Evolutionary conservation across 1,140 invertebrate genomes (phyloP).

Genomic region (Drosophila burlai): DNA sequence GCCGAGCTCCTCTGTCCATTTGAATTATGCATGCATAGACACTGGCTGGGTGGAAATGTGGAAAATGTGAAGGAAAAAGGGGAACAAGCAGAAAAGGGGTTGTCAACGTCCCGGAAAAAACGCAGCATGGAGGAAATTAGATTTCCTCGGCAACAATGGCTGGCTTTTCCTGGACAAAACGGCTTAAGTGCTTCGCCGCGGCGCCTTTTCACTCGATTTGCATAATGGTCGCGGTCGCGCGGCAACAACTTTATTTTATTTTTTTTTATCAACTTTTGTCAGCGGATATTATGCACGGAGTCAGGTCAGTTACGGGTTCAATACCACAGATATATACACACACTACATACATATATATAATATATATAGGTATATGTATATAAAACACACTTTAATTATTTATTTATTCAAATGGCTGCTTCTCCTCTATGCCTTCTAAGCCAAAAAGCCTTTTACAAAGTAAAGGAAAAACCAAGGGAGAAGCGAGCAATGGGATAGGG

Average conservation of each 20-base stretch:
- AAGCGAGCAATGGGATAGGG: not conserved
- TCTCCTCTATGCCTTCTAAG: constrained; percentile 34
- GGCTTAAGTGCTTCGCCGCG: constrained; percentile 48
- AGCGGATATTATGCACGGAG: constrained; percentile 28
- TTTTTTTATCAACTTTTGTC: constrained; percentile 27
- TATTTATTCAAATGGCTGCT: constrained; percentile 69
- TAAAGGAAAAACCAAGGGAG: not conserved
- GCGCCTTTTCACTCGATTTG: constrained; percentile 38
- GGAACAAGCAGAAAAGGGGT: constrained; percentile 3
- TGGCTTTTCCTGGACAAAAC: constrained; percentile 38
- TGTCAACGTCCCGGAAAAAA: constrained; percentile 33
- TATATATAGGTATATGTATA: not conserved
- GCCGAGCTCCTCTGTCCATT: constrained; percentile 42
- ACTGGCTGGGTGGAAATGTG: not conserved
- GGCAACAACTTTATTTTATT: constrained; percentile 14
- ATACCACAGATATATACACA: constrained; percentile 9
- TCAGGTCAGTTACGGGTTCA: constrained; percentile 32
- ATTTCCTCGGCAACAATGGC: constrained; percentile 50
- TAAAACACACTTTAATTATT: constrained; percentile 67
- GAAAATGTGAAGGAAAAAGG: not conserved
- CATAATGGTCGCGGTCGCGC: constrained; percentile 40
- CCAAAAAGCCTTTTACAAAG: constrained; percentile 47
- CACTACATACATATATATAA: not conserved
- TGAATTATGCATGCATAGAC: constrained; percentile 60
- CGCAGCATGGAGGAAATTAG: constrained; percentile 55